phyloP scores from a whole-genome alignment of 2,113 vertebrate genomes.

The Rhadina sibilatrix region DNA sequence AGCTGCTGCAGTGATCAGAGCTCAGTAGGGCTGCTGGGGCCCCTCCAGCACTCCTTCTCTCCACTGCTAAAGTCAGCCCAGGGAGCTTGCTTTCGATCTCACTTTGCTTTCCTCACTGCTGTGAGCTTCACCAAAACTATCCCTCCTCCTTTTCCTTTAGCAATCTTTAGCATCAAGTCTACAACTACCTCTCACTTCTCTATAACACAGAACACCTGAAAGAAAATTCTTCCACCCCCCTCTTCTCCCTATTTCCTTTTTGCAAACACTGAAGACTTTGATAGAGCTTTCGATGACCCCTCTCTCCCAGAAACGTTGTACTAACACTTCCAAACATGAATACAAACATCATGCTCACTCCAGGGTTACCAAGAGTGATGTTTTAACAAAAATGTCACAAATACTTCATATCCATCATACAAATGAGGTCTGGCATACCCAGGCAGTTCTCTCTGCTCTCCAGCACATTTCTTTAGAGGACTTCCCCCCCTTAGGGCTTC shows the following conservation, averaged over 20 bases:
- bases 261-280: not conserved
- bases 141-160: not conserved
- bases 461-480: not conserved
- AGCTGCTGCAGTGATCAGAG: not conserved
- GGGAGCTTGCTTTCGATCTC: not conserved
- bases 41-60: not conserved
- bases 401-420: slow-evolving; percentile 8
- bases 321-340: not conserved
- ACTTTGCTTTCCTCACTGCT: not conserved
- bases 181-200: not conserved
- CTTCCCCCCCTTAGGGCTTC: not conserved
- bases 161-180: not conserved
- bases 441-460: not conserved
- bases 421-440: slow-evolving; percentile 8
- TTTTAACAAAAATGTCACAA: slow-evolving; percentile 39
- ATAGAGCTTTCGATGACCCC: not conserved
- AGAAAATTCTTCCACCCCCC: not conserved
- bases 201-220: not conserved
- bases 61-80: not conserved
- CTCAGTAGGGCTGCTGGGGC: not conserved
- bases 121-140: not conserved
- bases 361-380: not conserved
- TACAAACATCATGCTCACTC: not conserved
- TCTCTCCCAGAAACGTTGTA: not conserved
- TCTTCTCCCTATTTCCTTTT: not conserved